Base-by-base conservation (phyloP, 2,113 vertebrate genomes). In the Percopsis transmontana region DNA sequence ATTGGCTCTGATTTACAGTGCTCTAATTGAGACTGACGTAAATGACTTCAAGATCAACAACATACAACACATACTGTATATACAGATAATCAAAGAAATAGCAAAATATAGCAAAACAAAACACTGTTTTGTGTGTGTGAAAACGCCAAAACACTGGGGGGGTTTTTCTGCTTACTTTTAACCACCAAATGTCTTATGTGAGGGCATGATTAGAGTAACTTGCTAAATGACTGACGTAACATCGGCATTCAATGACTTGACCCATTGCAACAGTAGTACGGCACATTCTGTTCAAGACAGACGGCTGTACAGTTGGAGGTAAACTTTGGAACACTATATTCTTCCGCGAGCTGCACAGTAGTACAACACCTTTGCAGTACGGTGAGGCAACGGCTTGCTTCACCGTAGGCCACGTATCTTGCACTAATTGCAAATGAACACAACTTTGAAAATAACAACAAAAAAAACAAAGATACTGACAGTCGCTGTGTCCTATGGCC, bases 71-170 rank as follows among this genome's bases (percentile, higher is more conserved):
- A 66, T 19, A 54, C 72, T 78, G 77, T 79, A 89, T 83, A 84
- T 84, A 88, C 81, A 86, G 67, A 89, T 70, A 84, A 80, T 83
- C 78, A 81, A 80, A 70, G 74, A 60, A 85, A 7, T 55, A 41
- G 54, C n/a, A n/a, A 81, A 80, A 76, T 66, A 77, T 69, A 62
- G 64, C 75, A 77, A 74, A 85, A 83, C 65, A 72, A 83, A 83
- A 76, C 77, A 80, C 45, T 57, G 74, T 82, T 81, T 81, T 66
- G 56, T 80, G 66, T 68, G 79, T 51, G 18, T 48, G 8, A n/a
- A 48, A n/a, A n/a, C n/a, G n/a, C n/a, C n/a, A n/a, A n/a, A n/a
- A n/a, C n/a, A n/a, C n/a, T n/a, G n/a, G n/a, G n/a, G n/a, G n/a
- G n/a, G n/a, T n/a, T n/a, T n/a, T n/a, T n/a, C n/a, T n/a, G n/a